Base-by-base conservation (phyloP, 2,797 vertebrate species). In the Mormyrops attenuatus region DNA sequence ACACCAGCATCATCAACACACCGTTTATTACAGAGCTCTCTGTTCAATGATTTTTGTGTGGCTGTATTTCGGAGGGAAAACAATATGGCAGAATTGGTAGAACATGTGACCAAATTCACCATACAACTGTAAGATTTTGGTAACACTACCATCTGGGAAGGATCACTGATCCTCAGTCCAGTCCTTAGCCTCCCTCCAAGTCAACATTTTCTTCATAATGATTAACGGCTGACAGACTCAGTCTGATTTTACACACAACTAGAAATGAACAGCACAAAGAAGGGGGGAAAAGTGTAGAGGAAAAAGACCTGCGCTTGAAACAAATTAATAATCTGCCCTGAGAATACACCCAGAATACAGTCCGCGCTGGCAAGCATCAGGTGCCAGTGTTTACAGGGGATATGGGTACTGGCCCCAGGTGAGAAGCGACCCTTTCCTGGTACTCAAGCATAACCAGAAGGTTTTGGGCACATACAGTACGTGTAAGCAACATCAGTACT, bases 291-390 rank as follows among this genome's bases (percentile, higher is more conserved):
- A 47, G 89, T 88, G 88, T 89, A 69, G 91, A 92, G 91, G 88
- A 92, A 92, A 89, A 89, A 89, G 26, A 63, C 88, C 66, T 89
- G 55, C 88, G 86, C 90, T 90, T 49, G 89, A 92, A 93, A 92
- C 91, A 92, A 91, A 93, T 91, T 63, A 89, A 73, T 69, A 52
- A 9, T 55, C 89, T 89, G 89, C 89, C 63, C 52, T 73, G 91
- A 49, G 91, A 90, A 90, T 91, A 91, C 88, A 90, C 49, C 89
- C 88, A 89, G 87, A 92, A 92, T 92, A 89, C 91, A 90, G 90
- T 50, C 85, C 26, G 55, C 88, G 55, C 82, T n/a, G 85, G 85
- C 92, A 91, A 73, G 88, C 91, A 90, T 90, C 85, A 2, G 38
- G 34, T 34, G 34, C 60, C 88, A 90, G 91, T 90, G 90, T 92